A percentile compares a stretch with the other conserved stretches of the same genome.
Evolutionary conservation across 2,797 vertebrate genomes (phyloP).

Genomic region (Thalassophryne amazonica): DNA sequence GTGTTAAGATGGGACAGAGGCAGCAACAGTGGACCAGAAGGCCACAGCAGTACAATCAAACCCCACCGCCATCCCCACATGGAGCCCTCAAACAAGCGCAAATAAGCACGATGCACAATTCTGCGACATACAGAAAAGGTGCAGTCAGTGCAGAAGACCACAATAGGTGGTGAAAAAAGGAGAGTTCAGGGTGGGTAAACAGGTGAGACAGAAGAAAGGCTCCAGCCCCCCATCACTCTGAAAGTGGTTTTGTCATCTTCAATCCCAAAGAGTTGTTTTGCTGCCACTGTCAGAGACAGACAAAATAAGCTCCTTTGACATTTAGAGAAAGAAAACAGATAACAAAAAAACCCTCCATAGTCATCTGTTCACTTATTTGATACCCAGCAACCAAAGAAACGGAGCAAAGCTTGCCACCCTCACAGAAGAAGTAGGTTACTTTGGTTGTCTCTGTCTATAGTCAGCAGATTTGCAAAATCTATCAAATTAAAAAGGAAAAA

Average conservation of each 20-base stretch:
- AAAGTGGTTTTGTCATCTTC: no score
- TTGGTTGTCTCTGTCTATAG: no score
- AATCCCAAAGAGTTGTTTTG: slow-evolving; percentile 70
- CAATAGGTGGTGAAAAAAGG: slow-evolving; percentile 23
- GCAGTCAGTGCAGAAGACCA: slow-evolving; percentile 1
- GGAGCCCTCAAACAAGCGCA: slow-evolving; percentile 45
- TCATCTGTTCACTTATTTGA: slow-evolving; percentile 20
- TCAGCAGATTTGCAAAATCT: no score
- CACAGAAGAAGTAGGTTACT: no score
- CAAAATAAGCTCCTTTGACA: slow-evolving; percentile 56
- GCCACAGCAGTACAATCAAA: slow-evolving; percentile 37
- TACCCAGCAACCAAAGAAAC: no score
- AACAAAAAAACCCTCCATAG: slow-evolving; percentile 22
- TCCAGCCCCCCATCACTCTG: no score
- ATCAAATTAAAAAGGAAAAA: no score
- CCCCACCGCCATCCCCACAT: slow-evolving; percentile 58
- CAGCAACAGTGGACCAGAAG: slow-evolving; percentile 48
- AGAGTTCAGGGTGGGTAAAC: slow-evolving; percentile 7
- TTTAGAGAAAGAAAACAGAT: slow-evolving; percentile 28
- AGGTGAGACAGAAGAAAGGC: neutral
- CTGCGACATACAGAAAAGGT: slow-evolving; percentile 8
- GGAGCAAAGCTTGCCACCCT: no score
- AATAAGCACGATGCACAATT: neutral
- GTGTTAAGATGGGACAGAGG: slow-evolving; percentile 53
- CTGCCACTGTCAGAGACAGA: slow-evolving; percentile 53